Evolutionary conservation across 2,888 invertebrate genomes (phyloP).

Genomic region (Athripsodes cinereus): DNA sequence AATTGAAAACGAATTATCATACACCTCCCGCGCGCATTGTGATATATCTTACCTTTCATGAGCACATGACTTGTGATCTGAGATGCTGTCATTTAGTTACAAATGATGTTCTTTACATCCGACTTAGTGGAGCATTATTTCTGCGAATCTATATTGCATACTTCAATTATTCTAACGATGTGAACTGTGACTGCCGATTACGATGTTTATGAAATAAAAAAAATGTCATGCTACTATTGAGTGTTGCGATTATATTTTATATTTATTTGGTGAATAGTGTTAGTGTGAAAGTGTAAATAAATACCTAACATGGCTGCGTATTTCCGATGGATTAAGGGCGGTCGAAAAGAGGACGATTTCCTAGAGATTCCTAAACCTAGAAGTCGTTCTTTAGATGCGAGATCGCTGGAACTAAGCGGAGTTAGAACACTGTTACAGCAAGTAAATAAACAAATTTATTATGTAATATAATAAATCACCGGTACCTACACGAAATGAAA

Average conservation of each 20-base stretch:
- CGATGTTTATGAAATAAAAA: too few relatives aligned
- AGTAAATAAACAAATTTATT: too few relatives aligned
- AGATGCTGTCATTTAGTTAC: not conserved
- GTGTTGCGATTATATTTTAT: too few relatives aligned
- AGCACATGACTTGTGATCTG: not conserved
- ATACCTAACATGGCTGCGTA: conserved; percentile 53
- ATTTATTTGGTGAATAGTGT: not conserved
- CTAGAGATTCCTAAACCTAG: conserved; percentile 56
- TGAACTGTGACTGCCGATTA: too few relatives aligned
- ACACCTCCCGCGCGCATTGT: not conserved
- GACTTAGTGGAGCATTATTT: not conserved
- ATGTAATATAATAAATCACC: too few relatives aligned
- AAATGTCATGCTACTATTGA: too few relatives aligned
- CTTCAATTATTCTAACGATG: not conserved
- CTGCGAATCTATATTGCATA: not conserved
- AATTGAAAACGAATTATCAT: not conserved
- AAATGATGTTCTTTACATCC: not conserved
- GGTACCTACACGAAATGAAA: too few relatives aligned
- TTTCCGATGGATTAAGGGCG: conserved; percentile 63
- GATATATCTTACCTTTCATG: not conserved
- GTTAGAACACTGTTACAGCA: conserved; percentile 54
- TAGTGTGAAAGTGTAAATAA: not conserved
- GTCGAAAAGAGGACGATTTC: conserved; percentile 51
- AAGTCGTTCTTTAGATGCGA: conserved; percentile 67
- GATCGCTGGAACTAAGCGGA: conserved; percentile 63